Evolutionary conservation across 1,140 invertebrate genomes (phyloP), one percentile per base, ranked within the genome.

Genomic region (Drosophila burlai): DNA sequence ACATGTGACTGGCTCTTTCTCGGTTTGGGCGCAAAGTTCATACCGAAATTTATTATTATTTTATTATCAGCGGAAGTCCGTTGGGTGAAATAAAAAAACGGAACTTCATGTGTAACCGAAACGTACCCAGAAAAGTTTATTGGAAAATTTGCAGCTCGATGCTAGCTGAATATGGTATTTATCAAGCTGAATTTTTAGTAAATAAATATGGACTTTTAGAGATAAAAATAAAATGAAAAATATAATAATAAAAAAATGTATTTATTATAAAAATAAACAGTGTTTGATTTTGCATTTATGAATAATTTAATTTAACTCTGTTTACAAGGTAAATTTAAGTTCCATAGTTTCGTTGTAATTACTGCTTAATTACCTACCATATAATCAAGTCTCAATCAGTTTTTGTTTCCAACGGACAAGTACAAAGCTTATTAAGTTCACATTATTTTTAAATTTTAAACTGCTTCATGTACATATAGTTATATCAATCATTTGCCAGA

Each of bases 31-130:
- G 72, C 74, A 76, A 71, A 85, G 75, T 90, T 85, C 78, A 76
- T 74, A 57, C 54, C 63, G n/a, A 81, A 80, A 85, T 89, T 76
- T 84, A 89, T 89, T 90, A 84, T 81, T 80, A 64, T 82, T 82
- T 79, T 78, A 84, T 71, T 80, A 80, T 77, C 75, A 69, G 62
- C 67, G 67, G 69, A 73, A 61, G 69, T 73, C 69, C 40, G 54
- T 34, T 61, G 69, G 67, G 55, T 15, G 13, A 26, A 55, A 77
- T 68, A 60, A 46, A 55, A 76, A 59, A 77, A 55, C 16, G 11
- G 50, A 31, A 16, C 24, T 46, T 26, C 21, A 40, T 52, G 38
- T 76, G 45, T 71, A 50, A 50, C 45, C 26, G 13, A 72, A 71
- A 40, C 21, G 11, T 31, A 40, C 7, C 26, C 34, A 24, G 57